Evolutionary conservation across 2,888 invertebrate genomes (phyloP), one percentile per base, ranked within the genome.

Genomic region (Periphyllus acericola): DNA sequence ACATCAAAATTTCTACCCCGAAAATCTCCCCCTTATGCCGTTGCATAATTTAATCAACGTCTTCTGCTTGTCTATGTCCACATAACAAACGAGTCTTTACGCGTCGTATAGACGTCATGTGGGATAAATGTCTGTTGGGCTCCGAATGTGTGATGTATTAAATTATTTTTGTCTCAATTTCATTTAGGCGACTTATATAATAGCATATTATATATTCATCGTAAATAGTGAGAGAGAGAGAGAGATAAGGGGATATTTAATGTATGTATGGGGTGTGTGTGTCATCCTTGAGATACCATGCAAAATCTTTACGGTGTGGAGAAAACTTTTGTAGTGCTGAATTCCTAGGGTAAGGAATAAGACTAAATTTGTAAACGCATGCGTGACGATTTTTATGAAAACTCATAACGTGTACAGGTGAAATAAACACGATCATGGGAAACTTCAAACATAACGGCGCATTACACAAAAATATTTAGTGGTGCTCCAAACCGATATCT

Each of bases 91-190:
- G 66, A 66, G 75, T 75, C 60, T 83, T 75, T 40, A 55, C 29
- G 66, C 32, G 60, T 75, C 60, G 60, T 21, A 66, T 83, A 86
- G 25, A 80, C 80, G 79, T 83, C 83, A n/a, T 29, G 4, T 29
- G 72, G 60, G 86, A 80, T 86, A 80, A 86, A 86, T n/a, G 86
- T 86, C 79, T 72, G 25, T 34, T 19, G 32, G 25, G 36, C 60
- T 21, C 9, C 17, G 21, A 11, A 36, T 5, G 46, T 4, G n/a
- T 21, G 29, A 14, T 40, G 6, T 74, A 75, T 60, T 29, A 46
- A 87, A 74, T 81, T 66, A 74, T 87, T 87, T 87, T 74, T 66
- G 87, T 74, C 74, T 87, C 60, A 19, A 32, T 81, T 74, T 80
- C 80, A 81, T 66, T 81, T 87, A 81, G 80, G 34, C 60, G 29